A percentile compares a stretch with the other conserved stretches of the same genome.
These are phyloP conservation scores for Psephotus haematonotus DNA, from an alignment of 2,113 vertebrate genomes.

Conservation along the genomic window DNA sequence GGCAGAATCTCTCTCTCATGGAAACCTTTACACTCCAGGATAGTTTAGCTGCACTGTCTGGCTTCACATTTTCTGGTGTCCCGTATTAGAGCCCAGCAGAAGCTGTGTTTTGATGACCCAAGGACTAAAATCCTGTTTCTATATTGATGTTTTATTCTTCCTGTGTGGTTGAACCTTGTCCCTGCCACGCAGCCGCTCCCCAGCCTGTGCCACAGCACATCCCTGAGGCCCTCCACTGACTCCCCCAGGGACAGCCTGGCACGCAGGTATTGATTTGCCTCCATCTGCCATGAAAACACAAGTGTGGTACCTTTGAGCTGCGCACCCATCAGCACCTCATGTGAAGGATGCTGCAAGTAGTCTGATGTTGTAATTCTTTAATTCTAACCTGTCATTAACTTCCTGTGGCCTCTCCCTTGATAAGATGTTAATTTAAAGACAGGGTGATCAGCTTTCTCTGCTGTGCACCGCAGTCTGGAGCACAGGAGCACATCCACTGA, in stretches of 20 bases:
- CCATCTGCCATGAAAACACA: not conserved
- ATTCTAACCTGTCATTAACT: conserved; percentile 2
- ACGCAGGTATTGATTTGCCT: not conserved
- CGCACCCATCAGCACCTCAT: not conserved
- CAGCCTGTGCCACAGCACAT: not conserved
- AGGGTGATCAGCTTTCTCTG: not conserved
- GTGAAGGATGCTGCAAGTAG: not conserved
- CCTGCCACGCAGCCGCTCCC: not conserved
- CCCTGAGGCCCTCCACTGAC: not conserved
- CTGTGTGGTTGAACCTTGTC: not conserved
- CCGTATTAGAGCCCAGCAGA: not conserved
- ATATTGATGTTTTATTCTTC: not conserved
- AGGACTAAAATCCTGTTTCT: not conserved
- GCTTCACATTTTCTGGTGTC: not conserved
- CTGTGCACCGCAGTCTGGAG: accelerated
- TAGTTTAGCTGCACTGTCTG: not conserved
- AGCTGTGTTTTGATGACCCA: not conserved
- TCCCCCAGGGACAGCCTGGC: not conserved
- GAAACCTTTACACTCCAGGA: not conserved
- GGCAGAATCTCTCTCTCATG: not conserved
- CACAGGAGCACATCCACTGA: not conserved
- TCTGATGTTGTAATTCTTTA: not conserved
- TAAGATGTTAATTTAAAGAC: not conserved
- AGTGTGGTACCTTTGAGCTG: not conserved
- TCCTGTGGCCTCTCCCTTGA: not conserved